These are phyloP conservation scores for Peromyscus nudipes DNA, from an alignment of 2,797 vertebrate genomes.

Conservation along the genomic window DNA sequence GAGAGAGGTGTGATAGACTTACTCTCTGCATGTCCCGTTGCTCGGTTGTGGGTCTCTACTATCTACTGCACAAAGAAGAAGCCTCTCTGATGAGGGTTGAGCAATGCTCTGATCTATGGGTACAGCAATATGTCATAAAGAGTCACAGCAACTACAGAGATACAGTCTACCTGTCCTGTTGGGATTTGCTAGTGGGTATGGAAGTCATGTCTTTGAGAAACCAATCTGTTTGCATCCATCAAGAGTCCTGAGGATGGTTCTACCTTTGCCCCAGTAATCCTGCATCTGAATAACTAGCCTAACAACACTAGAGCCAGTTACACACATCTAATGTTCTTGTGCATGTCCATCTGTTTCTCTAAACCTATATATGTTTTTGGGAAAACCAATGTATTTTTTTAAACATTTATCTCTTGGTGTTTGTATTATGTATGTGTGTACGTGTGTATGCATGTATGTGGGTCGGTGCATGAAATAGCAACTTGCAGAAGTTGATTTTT, in stretches of 20 bases:
- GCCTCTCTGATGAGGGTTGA: background rate
- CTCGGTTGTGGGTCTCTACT: background rate
- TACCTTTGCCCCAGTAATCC: background rate
- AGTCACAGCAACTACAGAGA: too few species aligned
- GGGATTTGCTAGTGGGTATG: background rate
- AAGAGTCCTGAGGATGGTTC: background rate
- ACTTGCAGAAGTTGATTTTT: background rate
- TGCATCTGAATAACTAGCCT: background rate
- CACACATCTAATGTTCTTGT: background rate
- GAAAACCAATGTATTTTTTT: background rate
- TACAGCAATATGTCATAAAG: background rate
- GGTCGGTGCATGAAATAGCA: too few species aligned
- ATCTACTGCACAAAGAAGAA: background rate
- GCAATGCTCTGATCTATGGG: background rate
- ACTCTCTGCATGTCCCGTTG: too few species aligned
- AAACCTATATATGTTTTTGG: background rate
- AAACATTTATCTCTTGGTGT: background rate
- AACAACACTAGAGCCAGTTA: background rate
- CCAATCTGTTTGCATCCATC: background rate
- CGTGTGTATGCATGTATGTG: background rate
- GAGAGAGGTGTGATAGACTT: too few species aligned
- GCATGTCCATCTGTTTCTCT: background rate
- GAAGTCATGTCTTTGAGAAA: constrained; percentile 1
- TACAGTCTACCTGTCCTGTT: background rate
- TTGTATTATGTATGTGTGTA: background rate